A percentile compares a stretch with the other conserved stretches of the same genome.
These are phyloP conservation scores for Apostichopus californicus DNA, from an alignment of 35 echinoderm and acorn worm genomes.

Conservation along the genomic window DNA sequence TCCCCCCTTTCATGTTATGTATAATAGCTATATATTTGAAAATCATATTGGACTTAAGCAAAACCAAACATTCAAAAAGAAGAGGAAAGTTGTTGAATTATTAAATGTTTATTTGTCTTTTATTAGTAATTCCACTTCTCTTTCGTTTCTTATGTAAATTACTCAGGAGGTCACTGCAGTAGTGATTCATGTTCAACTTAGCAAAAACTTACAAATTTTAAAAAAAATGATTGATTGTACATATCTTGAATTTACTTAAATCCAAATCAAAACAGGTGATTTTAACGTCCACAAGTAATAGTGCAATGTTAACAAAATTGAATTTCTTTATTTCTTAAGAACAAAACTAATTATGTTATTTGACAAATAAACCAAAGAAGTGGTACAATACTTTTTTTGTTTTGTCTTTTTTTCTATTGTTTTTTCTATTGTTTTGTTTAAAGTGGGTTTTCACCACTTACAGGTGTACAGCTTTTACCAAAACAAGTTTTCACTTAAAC, in stretches of 20 bases:
- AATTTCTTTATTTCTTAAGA: background rate
- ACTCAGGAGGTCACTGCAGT: background rate
- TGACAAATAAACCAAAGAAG: background rate
- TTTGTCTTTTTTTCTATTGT: background rate
- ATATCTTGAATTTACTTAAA: background rate
- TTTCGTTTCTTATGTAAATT: background rate
- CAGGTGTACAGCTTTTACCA: background rate
- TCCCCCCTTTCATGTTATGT: no score
- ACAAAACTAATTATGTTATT: background rate
- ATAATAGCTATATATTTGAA: no score
- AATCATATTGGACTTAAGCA: no score
- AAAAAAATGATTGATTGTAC: background rate
- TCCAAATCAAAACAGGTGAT: background rate
- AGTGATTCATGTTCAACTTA: background rate
- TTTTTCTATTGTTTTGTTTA: background rate
- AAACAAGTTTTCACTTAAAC: background rate
- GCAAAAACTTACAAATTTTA: background rate
- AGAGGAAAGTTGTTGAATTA: no score
- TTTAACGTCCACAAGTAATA: background rate
- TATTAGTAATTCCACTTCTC: background rate
- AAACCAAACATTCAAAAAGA: no score
- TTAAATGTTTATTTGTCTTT: background rate
- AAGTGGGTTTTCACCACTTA: background rate
- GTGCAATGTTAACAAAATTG: background rate
- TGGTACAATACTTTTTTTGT: background rate